Evolutionary conservation across 2,888 invertebrate genomes (phyloP), one percentile per base, ranked within the genome.

Genomic region (Drosophila ustulata): DNA sequence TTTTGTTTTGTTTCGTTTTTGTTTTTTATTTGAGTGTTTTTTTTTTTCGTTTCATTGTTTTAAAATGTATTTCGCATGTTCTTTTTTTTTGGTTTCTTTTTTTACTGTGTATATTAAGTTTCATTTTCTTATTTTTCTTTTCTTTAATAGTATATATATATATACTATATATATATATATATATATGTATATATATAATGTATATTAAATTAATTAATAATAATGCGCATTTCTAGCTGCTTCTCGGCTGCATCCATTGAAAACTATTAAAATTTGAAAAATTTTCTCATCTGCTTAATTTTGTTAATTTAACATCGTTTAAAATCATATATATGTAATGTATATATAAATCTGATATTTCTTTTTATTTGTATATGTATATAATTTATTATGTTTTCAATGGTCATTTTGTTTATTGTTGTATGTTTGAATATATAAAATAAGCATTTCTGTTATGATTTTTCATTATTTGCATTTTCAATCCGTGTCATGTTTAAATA

Each of bases 391-490:
- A 69, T 55, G 63, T 63, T 66, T 65, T 80, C 58, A 88, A 87
- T 89, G 89, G 83, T 89, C 87, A 67, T 87, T 88, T 71, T 59
- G 49, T 71, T 87, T 84, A 78, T 78, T 84, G 73, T 89, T 84
- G 85, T 87, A 82, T 82, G 88, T 88, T 77, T 76, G 79, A 79
- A 82, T 87, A 89, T 83, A 89, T 84, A 84, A 83, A 89, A 89
- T 83, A 89, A 83, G 89, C 89, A 69, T 75, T 77, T 77, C 55
- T 56, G 49, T 73, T 37, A 41, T 71, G 49, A 23, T 13, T 66
- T 66, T 71, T 65, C 41, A 6, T 67, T 59, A n/a, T 59, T 49
- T 61, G 55, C 46, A n/a, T 55, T 64, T 49, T 49, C 39, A 55
- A 55, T 64, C 52, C 37, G 11, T 59, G 11, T 3, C 11, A 30